Percentiles rank a stretch among this genome's conserved stretches.
Evolutionary conservation across 1,140 invertebrate genomes (phyloP).

Genomic region (Chionoecetes opilio): DNA sequence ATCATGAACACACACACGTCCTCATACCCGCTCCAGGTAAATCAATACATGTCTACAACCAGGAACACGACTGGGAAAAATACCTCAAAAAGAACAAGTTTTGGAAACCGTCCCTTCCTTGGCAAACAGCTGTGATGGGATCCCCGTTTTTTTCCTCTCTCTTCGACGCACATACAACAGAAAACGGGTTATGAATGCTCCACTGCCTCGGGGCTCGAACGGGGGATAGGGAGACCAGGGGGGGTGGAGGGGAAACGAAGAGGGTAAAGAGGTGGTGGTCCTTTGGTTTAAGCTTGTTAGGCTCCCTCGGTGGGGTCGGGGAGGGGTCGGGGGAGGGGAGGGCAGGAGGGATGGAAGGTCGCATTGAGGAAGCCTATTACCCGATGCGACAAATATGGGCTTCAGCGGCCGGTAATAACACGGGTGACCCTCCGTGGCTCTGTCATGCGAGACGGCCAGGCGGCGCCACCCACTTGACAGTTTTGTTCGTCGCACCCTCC

Average conservation of each 20-base stretch:
- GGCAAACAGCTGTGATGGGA: slow-evolving; percentile 73
- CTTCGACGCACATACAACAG: slow-evolving; percentile 59
- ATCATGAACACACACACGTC: no score
- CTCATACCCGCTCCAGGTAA: no score
- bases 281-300: slow-evolving; percentile 79
- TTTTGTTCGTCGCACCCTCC: not conserved
- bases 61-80: no score
- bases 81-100: not conserved
- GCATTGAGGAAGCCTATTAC: slow-evolving; percentile 74
- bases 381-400: slow-evolving; percentile 69
- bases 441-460: not conserved
- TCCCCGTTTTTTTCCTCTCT: slow-evolving; percentile 61
- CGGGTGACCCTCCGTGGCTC: slow-evolving; percentile 33
- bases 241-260: not conserved
- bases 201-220: slow-evolving; percentile 38
- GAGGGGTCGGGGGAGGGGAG: not conserved
- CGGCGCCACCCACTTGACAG: slow-evolving; percentile 3
- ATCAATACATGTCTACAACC: no score
- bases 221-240: not conserved
- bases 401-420: slow-evolving; percentile 59
- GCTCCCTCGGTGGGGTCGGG: slow-evolving; percentile 33
- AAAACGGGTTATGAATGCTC: slow-evolving; percentile 77
- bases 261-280: slow-evolving; percentile 54
- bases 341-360: not conserved
- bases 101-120: not conserved